These are phyloP conservation scores for Synergus itoensis DNA, from an alignment of 2,888 invertebrate genomes.

Conservation along the genomic window DNA sequence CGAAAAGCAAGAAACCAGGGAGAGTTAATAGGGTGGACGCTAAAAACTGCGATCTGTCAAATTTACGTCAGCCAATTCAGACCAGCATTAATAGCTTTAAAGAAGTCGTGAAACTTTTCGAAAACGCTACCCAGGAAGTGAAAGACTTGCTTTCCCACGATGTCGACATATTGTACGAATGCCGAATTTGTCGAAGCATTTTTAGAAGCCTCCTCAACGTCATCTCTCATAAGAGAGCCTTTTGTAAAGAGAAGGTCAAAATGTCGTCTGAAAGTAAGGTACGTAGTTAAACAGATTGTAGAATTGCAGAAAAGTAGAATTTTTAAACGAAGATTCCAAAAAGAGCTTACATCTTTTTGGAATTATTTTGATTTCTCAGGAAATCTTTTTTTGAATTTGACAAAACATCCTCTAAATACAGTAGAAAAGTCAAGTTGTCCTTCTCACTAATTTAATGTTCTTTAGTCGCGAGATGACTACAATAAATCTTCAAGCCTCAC, in stretches of 20 bases:
- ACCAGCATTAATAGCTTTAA: slow-evolving; percentile 85
- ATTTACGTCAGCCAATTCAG: slow-evolving; percentile 82
- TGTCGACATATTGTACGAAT: slow-evolving; percentile 94
- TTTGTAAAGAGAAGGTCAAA: slow-evolving; percentile 84
- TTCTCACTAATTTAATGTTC: slow-evolving; percentile 1
- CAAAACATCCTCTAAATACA: background rate
- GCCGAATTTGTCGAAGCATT: slow-evolving; percentile 91
- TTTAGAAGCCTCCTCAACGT: slow-evolving; percentile 94
- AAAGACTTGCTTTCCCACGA: slow-evolving; percentile 85
- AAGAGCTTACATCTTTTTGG: too few species aligned
- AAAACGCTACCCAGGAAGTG: slow-evolving; percentile 88
- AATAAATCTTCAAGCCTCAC: background rate
- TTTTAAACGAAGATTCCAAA: too few species aligned
- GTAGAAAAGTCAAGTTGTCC: background rate
- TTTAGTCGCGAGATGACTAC: slow-evolving; percentile 6
- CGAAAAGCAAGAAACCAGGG: slow-evolving; percentile 60
- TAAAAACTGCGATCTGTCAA: slow-evolving; percentile 69
- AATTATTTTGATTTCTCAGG: too few species aligned
- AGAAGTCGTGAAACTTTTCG: slow-evolving; percentile 86
- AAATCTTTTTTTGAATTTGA: background rate
- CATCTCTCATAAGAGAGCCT: slow-evolving; percentile 92
- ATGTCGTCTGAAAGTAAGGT: slow-evolving; percentile 61
- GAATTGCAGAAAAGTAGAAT: too few species aligned
- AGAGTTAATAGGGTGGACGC: slow-evolving; percentile 60
- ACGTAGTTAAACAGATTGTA: background rate